Conservation (phyloP, 2,797 vertebrate species). For the Monodelphis domestica region DNA sequence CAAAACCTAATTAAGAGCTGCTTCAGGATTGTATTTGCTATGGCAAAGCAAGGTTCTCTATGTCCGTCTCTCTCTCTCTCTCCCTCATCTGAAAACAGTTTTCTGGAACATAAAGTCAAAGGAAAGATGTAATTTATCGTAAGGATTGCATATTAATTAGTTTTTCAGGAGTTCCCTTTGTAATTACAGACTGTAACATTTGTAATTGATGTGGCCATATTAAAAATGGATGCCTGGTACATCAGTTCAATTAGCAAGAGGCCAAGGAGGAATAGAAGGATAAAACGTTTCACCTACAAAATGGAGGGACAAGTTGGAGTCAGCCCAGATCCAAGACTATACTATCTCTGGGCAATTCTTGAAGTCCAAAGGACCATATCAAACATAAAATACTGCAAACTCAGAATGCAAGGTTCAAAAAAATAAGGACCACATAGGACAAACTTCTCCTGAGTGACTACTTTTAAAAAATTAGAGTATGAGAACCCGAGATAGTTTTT, state of each 20-base stretch:
- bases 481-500: fast-evolving
- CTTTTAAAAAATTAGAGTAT: neutral
- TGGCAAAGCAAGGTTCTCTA: constrained; percentile 9
- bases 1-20: constrained; percentile 39
- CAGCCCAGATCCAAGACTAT: neutral
- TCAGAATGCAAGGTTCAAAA: neutral
- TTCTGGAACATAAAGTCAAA: constrained; percentile 72
- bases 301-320: neutral
- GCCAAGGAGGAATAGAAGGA: constrained; percentile 13
- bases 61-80: constrained; percentile 14
- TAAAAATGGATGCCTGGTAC: constrained; percentile 76
- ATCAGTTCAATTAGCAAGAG: constrained; percentile 67
- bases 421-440: neutral
- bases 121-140: constrained; percentile 78
- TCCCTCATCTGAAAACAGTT: constrained; percentile 46
- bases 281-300: neutral
- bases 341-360: neutral
- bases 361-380: neutral
- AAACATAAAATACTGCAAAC: neutral
- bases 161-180: constrained; percentile 77
- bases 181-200: constrained; percentile 80
- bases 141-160: constrained; percentile 70
- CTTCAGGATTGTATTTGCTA: constrained; percentile 40
- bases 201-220: constrained; percentile 82
- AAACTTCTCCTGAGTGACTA: neutral